phyloP scores from a whole-genome alignment of 2,113 vertebrate species.

The Apodemus speciosus region DNA sequence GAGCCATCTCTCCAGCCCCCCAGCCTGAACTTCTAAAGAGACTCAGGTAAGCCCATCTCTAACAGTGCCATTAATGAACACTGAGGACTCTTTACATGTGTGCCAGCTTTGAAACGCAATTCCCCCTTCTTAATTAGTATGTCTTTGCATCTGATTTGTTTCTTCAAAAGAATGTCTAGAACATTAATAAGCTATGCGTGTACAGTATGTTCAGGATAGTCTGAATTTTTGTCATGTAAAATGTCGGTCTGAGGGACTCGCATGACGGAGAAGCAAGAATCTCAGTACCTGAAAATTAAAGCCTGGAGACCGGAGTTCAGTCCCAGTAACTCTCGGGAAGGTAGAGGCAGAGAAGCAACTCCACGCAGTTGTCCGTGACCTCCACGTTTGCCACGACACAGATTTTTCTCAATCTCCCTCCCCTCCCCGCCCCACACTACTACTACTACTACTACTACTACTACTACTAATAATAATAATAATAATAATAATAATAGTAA shows the following conservation, averaged over 20 bases:
- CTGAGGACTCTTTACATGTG: background rate
- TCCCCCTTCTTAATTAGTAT: conserved; percentile 21
- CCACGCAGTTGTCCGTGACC: background rate
- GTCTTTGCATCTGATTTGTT: conserved; percentile 1
- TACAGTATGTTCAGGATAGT: background rate
- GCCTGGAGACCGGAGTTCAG: background rate
- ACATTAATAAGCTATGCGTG: conserved; percentile 6
- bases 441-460: too few species aligned
- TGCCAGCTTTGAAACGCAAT: conserved; percentile 26
- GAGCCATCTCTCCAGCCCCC: too few species aligned
- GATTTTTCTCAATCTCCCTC: background rate
- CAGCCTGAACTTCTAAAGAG: background rate
- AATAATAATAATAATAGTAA: background rate
- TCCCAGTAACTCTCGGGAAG: background rate
- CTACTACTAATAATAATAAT: too few species aligned
- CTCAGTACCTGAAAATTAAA: background rate
- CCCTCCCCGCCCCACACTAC: background rate
- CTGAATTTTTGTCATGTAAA: background rate
- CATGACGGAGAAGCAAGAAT: background rate
- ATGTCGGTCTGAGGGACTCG: background rate
- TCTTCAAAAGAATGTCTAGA: conserved; percentile 56
- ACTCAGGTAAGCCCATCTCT: background rate
- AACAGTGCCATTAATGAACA: background rate
- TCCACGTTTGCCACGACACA: background rate
- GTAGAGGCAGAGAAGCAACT: background rate